Evolutionary conservation across 2,888 invertebrate genomes (phyloP), one percentile per base, ranked within the genome.

Genomic region (Ischnus inquisitorius): DNA sequence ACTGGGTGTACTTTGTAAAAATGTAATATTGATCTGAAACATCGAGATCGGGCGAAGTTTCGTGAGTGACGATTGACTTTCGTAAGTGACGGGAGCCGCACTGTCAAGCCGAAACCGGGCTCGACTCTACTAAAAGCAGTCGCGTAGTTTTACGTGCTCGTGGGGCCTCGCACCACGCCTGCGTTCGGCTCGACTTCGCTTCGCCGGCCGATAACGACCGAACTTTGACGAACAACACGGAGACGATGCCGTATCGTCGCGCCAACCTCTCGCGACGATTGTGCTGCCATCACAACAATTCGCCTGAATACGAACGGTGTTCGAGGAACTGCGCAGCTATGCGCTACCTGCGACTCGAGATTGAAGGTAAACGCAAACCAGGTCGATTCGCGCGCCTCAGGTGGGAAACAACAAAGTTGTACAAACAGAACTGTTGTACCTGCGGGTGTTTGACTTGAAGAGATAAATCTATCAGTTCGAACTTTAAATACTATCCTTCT

Each of bases 71-170:
- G 25, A 34, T 2, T 68, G 62, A 67, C 65, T 67, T 54, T 74
- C 39, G 16, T 57, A 46, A 19, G 8, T 60, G 69, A 39, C 57
- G 68, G 60, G 60, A 68, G 68, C 71, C 57, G 62, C 79, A 65
- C 43, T 71, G 87, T 87, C 85, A 84, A 86, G 85, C 84, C 85
- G 86, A 85, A 85, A 79, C 86, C 88, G 87, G 87, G 87, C 88
- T 86, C 87, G 86, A 84, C 88, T 87, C 79, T 83, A 88, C 87
- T 87, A 84, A 88, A 87, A 84, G 84, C 68, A 79, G 68, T 83
- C 87, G 76, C 79, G 81, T 71, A 68, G 86, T 87, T 77, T 78
- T 86, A 83, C 86, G 85, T 71, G 76, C 85, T 83, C 84, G 78
- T 79, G 69, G 80, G 80, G 69, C 69, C 82, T 62, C 84, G 83